Conservation (phyloP, 2,888 invertebrate species). For the Atherix ibis region DNA sequence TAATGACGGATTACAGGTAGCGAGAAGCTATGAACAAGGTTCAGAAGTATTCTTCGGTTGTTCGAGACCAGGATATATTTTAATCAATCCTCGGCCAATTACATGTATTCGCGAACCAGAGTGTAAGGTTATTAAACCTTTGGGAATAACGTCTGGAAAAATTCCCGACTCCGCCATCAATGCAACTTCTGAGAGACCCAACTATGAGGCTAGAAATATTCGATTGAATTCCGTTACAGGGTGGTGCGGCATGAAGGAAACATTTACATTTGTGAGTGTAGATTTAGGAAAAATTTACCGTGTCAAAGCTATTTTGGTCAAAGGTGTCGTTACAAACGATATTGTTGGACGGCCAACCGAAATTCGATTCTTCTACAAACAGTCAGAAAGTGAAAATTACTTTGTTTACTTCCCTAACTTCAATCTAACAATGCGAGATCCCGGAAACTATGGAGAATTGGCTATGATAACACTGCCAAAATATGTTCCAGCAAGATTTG, state of each 20-base stretch:
- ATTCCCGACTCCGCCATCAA: slow-evolving; percentile 93
- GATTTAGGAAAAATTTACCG: slow-evolving; percentile 86
- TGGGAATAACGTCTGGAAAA: slow-evolving; percentile 78
- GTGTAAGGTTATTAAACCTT: slow-evolving; percentile 79
- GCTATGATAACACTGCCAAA: slow-evolving; percentile 92
- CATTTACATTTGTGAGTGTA: slow-evolving; percentile 89
- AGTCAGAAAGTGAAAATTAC: slow-evolving; percentile 83
- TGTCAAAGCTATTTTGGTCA: slow-evolving; percentile 82
- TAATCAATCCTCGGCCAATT: slow-evolving; percentile 80
- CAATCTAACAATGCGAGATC: slow-evolving; percentile 84
- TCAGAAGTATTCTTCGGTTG: slow-evolving; percentile 86
- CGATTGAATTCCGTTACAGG: slow-evolving; percentile 84
- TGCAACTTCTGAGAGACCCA: slow-evolving; percentile 83
- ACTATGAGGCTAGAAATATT: slow-evolving; percentile 80
- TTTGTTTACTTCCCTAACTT: slow-evolving; percentile 96
- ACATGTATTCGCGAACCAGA: slow-evolving; percentile 84
- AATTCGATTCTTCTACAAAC: slow-evolving; percentile 93
- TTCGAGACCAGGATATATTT: slow-evolving; percentile 78
- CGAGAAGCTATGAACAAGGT: slow-evolving; percentile 73
- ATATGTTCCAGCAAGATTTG: slow-evolving; percentile 84
- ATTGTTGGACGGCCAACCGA: slow-evolving; percentile 92
- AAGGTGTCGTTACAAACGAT: slow-evolving; percentile 88
- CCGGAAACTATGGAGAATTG: slow-evolving; percentile 91
- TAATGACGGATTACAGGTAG: slow-evolving; percentile 74
- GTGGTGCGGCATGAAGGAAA: slow-evolving; percentile 94